Evolutionary conservation across 2,888 invertebrate species (phyloP).

Genomic region (Agonopterix heracliana): DNA sequence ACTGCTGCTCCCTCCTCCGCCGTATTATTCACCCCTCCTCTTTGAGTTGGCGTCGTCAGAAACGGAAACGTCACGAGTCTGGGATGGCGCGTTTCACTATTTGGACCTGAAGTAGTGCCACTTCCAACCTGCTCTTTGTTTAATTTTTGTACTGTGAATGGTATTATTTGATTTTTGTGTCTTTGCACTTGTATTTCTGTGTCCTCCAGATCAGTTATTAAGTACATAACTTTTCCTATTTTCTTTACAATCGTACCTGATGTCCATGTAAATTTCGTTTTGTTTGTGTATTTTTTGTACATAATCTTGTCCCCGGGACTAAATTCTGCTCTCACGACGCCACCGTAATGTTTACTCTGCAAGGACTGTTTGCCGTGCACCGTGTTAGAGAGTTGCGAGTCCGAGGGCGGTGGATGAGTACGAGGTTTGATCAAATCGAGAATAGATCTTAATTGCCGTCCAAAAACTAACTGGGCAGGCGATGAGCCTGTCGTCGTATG

Average conservation of each 20-base stretch:
- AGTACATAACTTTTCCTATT: slow-evolving; percentile 1
- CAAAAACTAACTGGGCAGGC: slow-evolving; percentile 10
- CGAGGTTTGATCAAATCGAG: slow-evolving; percentile 5
- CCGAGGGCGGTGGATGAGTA: neutral
- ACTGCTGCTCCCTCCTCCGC: neutral
- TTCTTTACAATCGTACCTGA: neutral
- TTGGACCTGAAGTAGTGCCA: neutral
- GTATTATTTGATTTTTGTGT: neutral
- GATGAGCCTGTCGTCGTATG: slow-evolving; percentile 6
- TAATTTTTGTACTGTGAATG: neutral
- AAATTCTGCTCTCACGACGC: neutral
- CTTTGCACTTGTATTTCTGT: neutral
- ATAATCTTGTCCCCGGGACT: neutral
- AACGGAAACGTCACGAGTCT: neutral
- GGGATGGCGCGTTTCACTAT: neutral
- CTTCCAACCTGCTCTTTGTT: neutral
- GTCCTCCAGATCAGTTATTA: neutral
- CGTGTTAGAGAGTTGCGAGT: neutral
- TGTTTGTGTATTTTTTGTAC: neutral
- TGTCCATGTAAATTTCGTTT: neutral
- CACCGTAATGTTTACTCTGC: slow-evolving; percentile 5
- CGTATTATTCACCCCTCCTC: neutral
- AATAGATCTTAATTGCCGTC: slow-evolving; percentile 1
- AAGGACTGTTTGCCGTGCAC: slow-evolving; percentile 4
- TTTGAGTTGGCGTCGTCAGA: no score